Percentiles rank a stretch among this genome's conserved stretches.
Evolutionary conservation across 2,113 vertebrate species (phyloP).

Genomic region (Rhodinocichla rosea): DNA sequence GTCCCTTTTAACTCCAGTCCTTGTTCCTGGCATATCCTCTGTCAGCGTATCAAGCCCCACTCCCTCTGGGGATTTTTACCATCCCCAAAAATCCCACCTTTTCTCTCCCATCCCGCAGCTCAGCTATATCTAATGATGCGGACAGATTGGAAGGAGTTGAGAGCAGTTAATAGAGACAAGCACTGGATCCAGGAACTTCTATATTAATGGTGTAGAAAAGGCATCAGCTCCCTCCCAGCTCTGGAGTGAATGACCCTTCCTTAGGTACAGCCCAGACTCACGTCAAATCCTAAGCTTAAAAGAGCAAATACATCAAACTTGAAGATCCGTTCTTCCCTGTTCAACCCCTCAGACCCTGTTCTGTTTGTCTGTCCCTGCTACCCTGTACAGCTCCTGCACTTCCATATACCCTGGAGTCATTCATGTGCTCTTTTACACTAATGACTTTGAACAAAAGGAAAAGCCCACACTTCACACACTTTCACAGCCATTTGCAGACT

Average conservation of each 20-base stretch:
- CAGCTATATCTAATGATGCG: not conserved
- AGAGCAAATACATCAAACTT: not conserved
- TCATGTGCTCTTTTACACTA: not conserved
- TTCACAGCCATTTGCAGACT: not conserved
- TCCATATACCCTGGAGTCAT: not conserved
- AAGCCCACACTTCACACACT: not conserved
- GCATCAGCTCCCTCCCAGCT: not conserved
- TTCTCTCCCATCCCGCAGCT: not conserved
- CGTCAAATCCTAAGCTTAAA: not conserved
- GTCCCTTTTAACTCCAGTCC: not conserved
- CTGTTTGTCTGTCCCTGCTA: not conserved
- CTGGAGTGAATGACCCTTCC: not conserved
- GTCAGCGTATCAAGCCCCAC: not conserved
- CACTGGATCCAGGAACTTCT: not conserved
- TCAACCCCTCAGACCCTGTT: not conserved
- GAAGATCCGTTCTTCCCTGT: not conserved
- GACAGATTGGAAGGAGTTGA: not conserved
- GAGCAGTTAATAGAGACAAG: not conserved
- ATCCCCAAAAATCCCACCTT: not conserved
- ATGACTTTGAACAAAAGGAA: not conserved
- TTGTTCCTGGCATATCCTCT: not conserved
- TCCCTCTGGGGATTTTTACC: not conserved
- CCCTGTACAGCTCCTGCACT: not conserved
- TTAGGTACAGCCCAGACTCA: not conserved
- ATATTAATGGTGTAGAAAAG: not conserved